Conservation (phyloP, 2,797 vertebrate species). For the Pseudocheirus occidentalis region DNA sequence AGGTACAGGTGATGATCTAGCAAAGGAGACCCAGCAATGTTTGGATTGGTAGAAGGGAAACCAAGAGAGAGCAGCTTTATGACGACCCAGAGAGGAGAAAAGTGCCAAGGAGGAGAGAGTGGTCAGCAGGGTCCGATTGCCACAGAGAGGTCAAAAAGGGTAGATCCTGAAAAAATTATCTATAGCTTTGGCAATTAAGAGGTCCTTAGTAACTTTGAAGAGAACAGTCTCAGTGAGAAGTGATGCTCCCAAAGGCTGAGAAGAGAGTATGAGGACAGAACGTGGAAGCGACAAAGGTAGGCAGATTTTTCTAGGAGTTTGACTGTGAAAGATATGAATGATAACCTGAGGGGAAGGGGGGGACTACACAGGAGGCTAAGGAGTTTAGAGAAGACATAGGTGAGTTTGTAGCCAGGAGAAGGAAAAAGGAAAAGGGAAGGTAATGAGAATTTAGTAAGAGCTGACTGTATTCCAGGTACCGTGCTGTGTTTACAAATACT, state of each 20-base stretch:
- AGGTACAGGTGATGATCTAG: background rate
- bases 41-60: background rate
- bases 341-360: background rate
- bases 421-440: background rate
- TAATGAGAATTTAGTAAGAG: background rate
- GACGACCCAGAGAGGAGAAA: background rate
- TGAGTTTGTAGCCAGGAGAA: background rate
- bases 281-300: background rate
- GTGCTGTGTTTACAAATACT: too few relatives aligned
- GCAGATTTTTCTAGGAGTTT: background rate
- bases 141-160: background rate
- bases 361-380: background rate
- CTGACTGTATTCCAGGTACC: background rate
- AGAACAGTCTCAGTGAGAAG: background rate
- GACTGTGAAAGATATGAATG: too few relatives aligned
- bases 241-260: background rate
- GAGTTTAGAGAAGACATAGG: background rate
- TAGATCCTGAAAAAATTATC: background rate
- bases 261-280: background rate
- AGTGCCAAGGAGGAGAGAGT: background rate
- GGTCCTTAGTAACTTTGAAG: background rate
- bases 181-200: background rate
- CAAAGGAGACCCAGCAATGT: background rate
- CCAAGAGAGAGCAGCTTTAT: too few relatives aligned
- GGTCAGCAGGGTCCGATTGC: background rate